Conservation (phyloP, 2,888 invertebrate species). For the Cerceris rybyensis region DNA sequence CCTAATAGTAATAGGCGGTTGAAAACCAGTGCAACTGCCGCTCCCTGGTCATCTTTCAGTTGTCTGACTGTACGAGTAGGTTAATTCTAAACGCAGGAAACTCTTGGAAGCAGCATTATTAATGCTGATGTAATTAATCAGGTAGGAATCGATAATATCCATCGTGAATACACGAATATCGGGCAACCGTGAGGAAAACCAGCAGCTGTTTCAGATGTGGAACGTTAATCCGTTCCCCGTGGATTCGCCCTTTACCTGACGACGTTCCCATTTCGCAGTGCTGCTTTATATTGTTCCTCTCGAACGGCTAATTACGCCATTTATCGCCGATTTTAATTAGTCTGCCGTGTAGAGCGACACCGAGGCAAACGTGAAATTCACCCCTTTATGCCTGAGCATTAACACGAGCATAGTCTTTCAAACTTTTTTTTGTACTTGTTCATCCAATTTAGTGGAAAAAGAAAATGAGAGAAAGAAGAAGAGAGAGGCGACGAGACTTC, state of each 20-base stretch:
- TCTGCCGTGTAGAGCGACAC: neutral
- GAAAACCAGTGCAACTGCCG: too few species aligned
- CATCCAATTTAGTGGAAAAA: too few species aligned
- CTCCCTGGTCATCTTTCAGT: too few species aligned
- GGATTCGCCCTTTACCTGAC: conserved; percentile 4
- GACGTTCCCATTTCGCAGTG: conserved; percentile 1
- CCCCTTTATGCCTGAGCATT: neutral
- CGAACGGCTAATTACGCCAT: conserved; percentile 13
- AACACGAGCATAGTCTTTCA: too few species aligned
- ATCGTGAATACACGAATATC: conserved; percentile 4
- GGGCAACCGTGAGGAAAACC: conserved; percentile 2
- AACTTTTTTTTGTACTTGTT: neutral
- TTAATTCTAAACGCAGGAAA: neutral
- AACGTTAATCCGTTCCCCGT: conserved; percentile 14
- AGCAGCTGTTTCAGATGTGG: conserved; percentile 12
- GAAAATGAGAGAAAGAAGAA: too few species aligned
- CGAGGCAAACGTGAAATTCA: neutral
- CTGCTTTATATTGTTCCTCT: neutral
- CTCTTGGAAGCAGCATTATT: conserved; percentile 9
- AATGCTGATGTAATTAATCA: conserved; percentile 37
- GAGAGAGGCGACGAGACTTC: too few species aligned
- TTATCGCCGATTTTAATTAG: conserved; percentile 9
- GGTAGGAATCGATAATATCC: conserved; percentile 28
- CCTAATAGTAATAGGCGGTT: too few species aligned
- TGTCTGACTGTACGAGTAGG: neutral